A percentile compares a stretch with the other conserved stretches of the same genome.
These are phyloP conservation scores for Drosophila diplacantha DNA, from an alignment of 2,888 invertebrate genomes.

Conservation along the genomic window DNA sequence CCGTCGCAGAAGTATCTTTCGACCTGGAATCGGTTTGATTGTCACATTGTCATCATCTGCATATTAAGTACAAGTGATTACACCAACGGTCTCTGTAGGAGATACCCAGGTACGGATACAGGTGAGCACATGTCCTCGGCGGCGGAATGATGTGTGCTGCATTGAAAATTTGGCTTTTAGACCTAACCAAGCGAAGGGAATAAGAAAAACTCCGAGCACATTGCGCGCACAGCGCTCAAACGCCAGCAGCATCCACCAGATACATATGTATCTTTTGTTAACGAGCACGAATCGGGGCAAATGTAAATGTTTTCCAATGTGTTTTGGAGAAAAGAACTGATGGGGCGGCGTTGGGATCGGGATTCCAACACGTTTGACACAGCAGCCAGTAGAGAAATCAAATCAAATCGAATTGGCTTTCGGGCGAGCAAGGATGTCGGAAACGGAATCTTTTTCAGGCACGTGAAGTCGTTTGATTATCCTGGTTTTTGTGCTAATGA, in stretches of 20 bases:
- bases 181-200: constrained; percentile 62
- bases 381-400: constrained; percentile 27
- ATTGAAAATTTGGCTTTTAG: constrained; percentile 71
- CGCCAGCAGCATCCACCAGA: constrained; percentile 38
- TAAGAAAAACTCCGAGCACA: constrained; percentile 36
- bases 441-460: constrained; percentile 59
- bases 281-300: constrained; percentile 60
- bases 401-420: constrained; percentile 59
- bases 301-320: constrained; percentile 62
- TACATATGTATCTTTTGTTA: constrained; percentile 68
- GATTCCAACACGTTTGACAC: constrained; percentile 31
- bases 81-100: constrained; percentile 46
- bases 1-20: constrained; percentile 38
- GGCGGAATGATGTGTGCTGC: constrained; percentile 55
- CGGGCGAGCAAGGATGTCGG: constrained; percentile 23
- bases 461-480: constrained; percentile 62
- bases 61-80: constrained; percentile 71
- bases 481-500: constrained; percentile 38
- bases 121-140: constrained; percentile 27
- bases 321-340: neutral
- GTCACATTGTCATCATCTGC: constrained; percentile 72
- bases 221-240: constrained; percentile 31
- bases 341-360: neutral
- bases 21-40: constrained; percentile 70
- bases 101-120: constrained; percentile 39